Evolutionary conservation across 2,797 vertebrate genomes (phyloP), one percentile per base, ranked within the genome.

Genomic region (Notamacropus eugenii): DNA sequence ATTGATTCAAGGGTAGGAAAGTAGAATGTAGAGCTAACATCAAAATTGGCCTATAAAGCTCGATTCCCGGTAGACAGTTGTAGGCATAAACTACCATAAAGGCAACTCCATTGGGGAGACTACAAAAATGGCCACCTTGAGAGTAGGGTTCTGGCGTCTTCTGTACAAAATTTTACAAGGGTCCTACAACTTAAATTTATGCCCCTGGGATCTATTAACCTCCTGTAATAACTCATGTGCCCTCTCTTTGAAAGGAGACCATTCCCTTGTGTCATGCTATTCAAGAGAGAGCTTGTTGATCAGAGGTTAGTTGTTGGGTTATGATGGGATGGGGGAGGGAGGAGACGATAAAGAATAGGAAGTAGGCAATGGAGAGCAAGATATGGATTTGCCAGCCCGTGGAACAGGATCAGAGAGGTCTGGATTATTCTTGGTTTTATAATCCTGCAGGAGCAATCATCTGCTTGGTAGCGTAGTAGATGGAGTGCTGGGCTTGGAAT

Each of bases 141-240:
- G 74, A 24, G 74, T 82, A 0, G 40, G 34, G 22, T 40, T 82
- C 74, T 82, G 55, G 94, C 67, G 11, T 62, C 40, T 57, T 11
- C 54, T 95, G 46, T 46, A 40, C 55, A 91, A 92, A 55, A 16
- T 58, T 92, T 97, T 62, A 55, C 92, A 67, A 31, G 57, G 74
- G 46, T 55, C 22, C 50, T 82, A 59, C n/a, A 94, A 57, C 93
- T 96, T 92, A 93, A 92, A 87, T 87, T 13, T 24, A 54, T 58
- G 57, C 57, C 31, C 12, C 92, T 93, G 91, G 40, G 56, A 90
- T 90, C 50, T 9, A 22, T 90, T 92, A 56, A 34, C 34, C 40
- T 95, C n/a, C 67, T 34, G 8, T 28, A 40, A 31, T 50, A 74
- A 90, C 52, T 90, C n/a, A 82, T 31, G 28, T 74, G 55, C 14